phyloP scores from a whole-genome alignment of 2,888 invertebrate species.

The Chloroclystis v-ata region DNA sequence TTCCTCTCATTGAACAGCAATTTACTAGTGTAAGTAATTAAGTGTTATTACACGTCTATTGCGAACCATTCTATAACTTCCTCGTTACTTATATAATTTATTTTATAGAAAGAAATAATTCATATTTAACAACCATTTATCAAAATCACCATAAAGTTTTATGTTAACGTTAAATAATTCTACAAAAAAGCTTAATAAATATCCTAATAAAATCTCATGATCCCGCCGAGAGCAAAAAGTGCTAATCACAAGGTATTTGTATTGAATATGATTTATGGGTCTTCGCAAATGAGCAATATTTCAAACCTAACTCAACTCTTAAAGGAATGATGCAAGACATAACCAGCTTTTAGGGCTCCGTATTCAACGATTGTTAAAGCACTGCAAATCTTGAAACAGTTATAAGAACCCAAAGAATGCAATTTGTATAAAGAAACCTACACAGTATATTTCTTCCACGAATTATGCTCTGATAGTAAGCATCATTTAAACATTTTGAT shows the following conservation, averaged over 20 bases:
- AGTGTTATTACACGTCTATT: too few relatives aligned
- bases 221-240: conserved; percentile 3
- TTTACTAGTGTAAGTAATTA: too few relatives aligned
- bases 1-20: too few relatives aligned
- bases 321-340: neutral
- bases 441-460: too few relatives aligned
- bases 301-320: conserved; percentile 16
- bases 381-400: too few relatives aligned
- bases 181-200: neutral
- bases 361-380: neutral
- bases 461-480: too few relatives aligned
- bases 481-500: conserved; percentile 23
- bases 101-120: too few relatives aligned
- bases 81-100: too few relatives aligned
- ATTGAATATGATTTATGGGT: conserved; percentile 12
- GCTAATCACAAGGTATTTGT: conserved; percentile 13
- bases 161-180: neutral
- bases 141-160: neutral
- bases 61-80: too few relatives aligned
- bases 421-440: neutral
- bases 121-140: too few relatives aligned
- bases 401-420: neutral
- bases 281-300: conserved; percentile 14
- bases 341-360: neutral
- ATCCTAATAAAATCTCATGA: neutral